These are phyloP conservation scores for Ianthella basta DNA, from an alignment of 37 sponge, comb jelly and placozoan genomes.

Conservation along the genomic window DNA sequence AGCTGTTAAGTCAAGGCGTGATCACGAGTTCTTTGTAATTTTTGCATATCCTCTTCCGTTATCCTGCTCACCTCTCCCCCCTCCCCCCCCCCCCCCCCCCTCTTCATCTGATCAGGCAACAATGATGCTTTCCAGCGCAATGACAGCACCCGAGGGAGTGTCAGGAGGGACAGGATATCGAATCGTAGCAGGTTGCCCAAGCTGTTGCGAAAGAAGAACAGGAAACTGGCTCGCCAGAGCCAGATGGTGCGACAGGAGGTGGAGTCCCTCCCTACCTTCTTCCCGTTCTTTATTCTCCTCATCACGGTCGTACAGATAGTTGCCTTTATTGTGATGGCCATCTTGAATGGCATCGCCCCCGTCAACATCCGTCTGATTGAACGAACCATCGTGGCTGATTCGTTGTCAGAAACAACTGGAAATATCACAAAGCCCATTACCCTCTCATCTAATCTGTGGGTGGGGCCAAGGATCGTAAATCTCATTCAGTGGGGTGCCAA, in stretches of 20 bases:
- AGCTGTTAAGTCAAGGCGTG: too few relatives aligned
- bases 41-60: background rate
- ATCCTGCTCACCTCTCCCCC: background rate
- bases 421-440: slow-evolving; percentile 45
- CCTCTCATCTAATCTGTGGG: slow-evolving; percentile 81
- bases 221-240: slow-evolving; percentile 79
- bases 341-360: slow-evolving; percentile 51
- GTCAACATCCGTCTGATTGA: slow-evolving; percentile 39
- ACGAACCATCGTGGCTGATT: slow-evolving; percentile 22
- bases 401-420: slow-evolving; percentile 44
- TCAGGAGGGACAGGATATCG: slow-evolving; percentile 20
- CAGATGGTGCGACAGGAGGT: slow-evolving; percentile 63
- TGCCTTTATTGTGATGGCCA: slow-evolving; percentile 46
- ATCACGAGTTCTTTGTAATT: too few relatives aligned
- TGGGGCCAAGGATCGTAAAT: slow-evolving; percentile 68
- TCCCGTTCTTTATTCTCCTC: slow-evolving; percentile 85
- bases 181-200: background rate
- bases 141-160: background rate
- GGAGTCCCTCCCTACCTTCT: slow-evolving; percentile 91
- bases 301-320: slow-evolving; percentile 74
- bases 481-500: slow-evolving; percentile 87
- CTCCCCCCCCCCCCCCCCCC: background rate
- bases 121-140: background rate
- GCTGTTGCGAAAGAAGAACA: slow-evolving; percentile 9
- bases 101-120: background rate